Percentiles rank a stretch among this genome's conserved stretches.
Evolutionary conservation across 2,888 invertebrate genomes (phyloP).

Genomic region (Drosophila rellima): DNA sequence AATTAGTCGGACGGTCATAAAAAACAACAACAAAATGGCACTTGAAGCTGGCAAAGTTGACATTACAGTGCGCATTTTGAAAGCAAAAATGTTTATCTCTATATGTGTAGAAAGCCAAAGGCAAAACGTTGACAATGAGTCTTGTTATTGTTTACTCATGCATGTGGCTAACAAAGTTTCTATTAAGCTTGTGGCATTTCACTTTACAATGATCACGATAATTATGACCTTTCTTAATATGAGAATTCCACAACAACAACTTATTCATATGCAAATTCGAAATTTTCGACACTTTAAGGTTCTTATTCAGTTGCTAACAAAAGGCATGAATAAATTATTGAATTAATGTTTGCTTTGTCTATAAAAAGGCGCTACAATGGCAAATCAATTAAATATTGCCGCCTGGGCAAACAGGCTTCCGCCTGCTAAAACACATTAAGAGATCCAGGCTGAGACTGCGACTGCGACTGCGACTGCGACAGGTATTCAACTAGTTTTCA

Average conservation of each 20-base stretch:
- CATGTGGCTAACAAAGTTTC: slow-evolving; percentile 55
- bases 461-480: slow-evolving; percentile 13
- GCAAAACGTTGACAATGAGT: slow-evolving; percentile 51
- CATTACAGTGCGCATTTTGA: slow-evolving; percentile 61
- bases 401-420: slow-evolving; percentile 51
- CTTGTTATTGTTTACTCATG: slow-evolving; percentile 67
- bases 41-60: slow-evolving; percentile 48
- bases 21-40: slow-evolving; percentile 15
- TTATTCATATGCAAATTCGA: slow-evolving; percentile 59
- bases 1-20: slow-evolving; percentile 61
- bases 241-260: slow-evolving; percentile 25
- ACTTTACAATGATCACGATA: slow-evolving; percentile 37
- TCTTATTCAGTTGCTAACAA: slow-evolving; percentile 43
- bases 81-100: slow-evolving; percentile 64
- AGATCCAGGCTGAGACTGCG: slow-evolving; percentile 9
- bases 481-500: slow-evolving; percentile 67
- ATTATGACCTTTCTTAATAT: slow-evolving; percentile 36
- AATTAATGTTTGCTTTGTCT: slow-evolving; percentile 33
- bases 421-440: slow-evolving; percentile 27
- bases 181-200: slow-evolving; percentile 51
- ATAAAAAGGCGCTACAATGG: slow-evolving; percentile 41
- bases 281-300: slow-evolving; percentile 13
- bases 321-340: slow-evolving; percentile 37
- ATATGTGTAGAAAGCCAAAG: slow-evolving; percentile 71
- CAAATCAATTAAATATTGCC: slow-evolving; percentile 68